Conservation (phyloP, 2,797 vertebrate species). For the Sebastes diploproa region DNA sequence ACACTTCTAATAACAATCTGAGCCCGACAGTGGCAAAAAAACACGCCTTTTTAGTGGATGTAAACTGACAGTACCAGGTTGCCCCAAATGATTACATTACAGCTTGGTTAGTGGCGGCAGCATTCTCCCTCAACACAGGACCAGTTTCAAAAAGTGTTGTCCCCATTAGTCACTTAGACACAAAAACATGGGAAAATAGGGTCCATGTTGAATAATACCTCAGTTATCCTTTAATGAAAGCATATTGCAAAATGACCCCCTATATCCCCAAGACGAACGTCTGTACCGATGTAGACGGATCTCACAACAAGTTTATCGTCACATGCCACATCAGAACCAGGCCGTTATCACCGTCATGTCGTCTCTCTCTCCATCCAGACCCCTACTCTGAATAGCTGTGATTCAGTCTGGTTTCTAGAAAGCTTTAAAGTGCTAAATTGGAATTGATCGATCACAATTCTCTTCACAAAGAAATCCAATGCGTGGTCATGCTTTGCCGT, state of each 20-base stretch:
- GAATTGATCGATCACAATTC: background rate
- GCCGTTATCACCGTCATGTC: background rate
- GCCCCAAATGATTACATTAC: no score
- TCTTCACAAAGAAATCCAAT: background rate
- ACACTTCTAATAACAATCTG: no score
- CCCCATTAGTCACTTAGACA: no score
- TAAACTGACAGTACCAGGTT: no score
- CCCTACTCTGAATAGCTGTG: background rate
- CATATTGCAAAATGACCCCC: background rate
- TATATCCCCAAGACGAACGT: background rate
- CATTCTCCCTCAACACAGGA: no score
- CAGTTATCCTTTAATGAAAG: background rate
- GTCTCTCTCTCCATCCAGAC: background rate
- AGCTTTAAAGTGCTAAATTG: background rate
- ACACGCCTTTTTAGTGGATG: no score
- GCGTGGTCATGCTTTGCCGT: conserved; percentile 4
- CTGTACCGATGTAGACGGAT: background rate
- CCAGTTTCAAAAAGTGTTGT: no score
- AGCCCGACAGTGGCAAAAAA: no score
- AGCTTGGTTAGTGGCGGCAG: no score
- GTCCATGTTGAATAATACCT: no score
- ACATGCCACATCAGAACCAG: background rate
- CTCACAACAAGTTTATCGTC: background rate
- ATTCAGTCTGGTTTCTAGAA: background rate
- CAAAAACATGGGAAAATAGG: no score